Conservation (phyloP, 2,888 invertebrate species). For the Stenoptilia bipunctidactyla region DNA sequence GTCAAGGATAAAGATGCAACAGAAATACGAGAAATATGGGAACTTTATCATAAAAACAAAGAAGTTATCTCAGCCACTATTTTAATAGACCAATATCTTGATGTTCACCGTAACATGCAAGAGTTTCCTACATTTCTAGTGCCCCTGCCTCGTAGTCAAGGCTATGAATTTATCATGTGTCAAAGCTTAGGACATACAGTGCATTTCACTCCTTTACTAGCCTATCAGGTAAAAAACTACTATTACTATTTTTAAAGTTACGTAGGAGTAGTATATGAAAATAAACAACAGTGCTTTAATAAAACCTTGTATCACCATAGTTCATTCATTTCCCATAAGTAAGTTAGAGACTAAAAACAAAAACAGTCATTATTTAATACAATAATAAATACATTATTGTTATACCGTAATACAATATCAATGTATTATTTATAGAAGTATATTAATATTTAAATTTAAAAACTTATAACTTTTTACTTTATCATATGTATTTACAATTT, state of each 20-base stretch:
- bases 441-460: no score
- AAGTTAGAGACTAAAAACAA: no score
- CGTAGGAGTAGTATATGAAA: neutral
- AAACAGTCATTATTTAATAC: no score
- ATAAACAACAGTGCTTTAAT: neutral
- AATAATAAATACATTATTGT: no score
- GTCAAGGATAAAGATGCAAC: constrained; percentile 77
- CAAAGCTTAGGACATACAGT: constrained; percentile 80
- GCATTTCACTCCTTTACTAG: constrained; percentile 87
- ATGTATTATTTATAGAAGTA: no score
- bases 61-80: constrained; percentile 83
- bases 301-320: neutral
- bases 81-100: constrained; percentile 70
- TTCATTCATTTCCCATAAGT: neutral
- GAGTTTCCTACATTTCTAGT: constrained; percentile 80
- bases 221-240: constrained; percentile 76
- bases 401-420: no score
- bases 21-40: constrained; percentile 84
- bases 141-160: constrained; percentile 84
- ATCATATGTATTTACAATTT: neutral
- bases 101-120: constrained; percentile 69
- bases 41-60: constrained; percentile 82
- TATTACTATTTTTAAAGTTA: neutral
- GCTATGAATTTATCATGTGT: constrained; percentile 87
- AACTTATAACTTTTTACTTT: neutral